Evolutionary conservation across 1,140 invertebrate species (phyloP).

Genomic region (Acromyrmex echinatior): DNA sequence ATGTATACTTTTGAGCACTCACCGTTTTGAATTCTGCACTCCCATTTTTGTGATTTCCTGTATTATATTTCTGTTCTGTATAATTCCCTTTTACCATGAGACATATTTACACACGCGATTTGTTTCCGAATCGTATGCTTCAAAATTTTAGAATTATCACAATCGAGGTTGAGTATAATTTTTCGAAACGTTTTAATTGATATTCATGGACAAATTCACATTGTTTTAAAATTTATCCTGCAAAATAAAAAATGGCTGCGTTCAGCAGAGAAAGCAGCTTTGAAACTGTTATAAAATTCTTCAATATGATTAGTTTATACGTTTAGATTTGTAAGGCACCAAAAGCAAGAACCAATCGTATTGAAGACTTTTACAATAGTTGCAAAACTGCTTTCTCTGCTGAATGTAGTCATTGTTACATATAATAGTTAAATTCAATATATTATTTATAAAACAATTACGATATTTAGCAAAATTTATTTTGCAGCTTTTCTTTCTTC

Average conservation of each 20-base stretch:
- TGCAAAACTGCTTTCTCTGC: no score
- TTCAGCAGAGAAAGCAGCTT: no score
- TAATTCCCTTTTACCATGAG: slow-evolving; percentile 7
- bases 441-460: background rate
- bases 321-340: no score
- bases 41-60: slow-evolving; percentile 31
- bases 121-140: slow-evolving; percentile 30
- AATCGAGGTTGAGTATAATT: slow-evolving; percentile 25
- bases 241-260: background rate
- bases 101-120: slow-evolving; percentile 56
- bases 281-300: no score
- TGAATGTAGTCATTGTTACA: background rate
- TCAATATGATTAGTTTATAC: no score
- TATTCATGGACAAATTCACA: slow-evolving; percentile 7
- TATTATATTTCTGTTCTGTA: background rate
- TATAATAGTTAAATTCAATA: background rate
- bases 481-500: no score
- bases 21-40: slow-evolving; percentile 52
- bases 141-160: slow-evolving; percentile 16
- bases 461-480: no score
- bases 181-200: slow-evolving; percentile 23
- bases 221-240: slow-evolving; percentile 4
- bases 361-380: no score
- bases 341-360: no score
- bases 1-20: slow-evolving; percentile 25